Conservation (phyloP, 2,113 vertebrate species). For the Catharus bicknelli region DNA sequence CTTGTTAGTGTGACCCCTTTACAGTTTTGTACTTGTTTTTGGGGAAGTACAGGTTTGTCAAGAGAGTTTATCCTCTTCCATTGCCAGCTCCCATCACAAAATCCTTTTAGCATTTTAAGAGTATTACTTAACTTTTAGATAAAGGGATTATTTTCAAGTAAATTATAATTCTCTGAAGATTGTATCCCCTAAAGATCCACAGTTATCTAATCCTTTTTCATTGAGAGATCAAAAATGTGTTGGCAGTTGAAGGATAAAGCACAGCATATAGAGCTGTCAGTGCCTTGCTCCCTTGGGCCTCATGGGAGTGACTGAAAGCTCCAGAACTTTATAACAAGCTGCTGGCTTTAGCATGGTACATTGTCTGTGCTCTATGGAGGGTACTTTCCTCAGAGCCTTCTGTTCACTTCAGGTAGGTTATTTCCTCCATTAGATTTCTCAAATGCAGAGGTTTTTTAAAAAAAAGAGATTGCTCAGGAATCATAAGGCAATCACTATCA, state of each 20-base stretch:
- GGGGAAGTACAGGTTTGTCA: background rate
- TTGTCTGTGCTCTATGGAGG: background rate
- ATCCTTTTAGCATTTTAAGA: conserved; percentile 17
- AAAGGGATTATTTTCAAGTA: conserved; percentile 52
- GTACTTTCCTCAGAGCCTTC: background rate
- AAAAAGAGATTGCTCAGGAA: background rate
- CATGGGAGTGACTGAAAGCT: background rate
- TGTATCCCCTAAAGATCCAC: conserved; percentile 42
- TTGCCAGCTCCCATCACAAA: background rate
- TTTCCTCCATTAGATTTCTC: background rate
- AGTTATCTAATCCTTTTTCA: conserved; percentile 44
- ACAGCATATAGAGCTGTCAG: background rate
- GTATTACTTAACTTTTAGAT: conserved; percentile 32
- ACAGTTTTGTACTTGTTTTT: background rate
- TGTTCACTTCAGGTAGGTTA: background rate
- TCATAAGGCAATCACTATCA: background rate
- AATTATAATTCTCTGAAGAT: conserved; percentile 43
- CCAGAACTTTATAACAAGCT: background rate
- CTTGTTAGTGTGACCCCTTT: background rate
- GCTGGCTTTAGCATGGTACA: background rate
- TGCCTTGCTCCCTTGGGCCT: conserved; percentile 11
- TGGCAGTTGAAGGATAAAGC: conserved; percentile 32
- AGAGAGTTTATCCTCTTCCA: background rate
- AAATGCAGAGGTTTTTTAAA: background rate
- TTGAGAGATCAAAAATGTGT: conserved; percentile 34